Base-by-base conservation (phyloP, 2,888 invertebrate species). In the Papilio elwesi region DNA sequence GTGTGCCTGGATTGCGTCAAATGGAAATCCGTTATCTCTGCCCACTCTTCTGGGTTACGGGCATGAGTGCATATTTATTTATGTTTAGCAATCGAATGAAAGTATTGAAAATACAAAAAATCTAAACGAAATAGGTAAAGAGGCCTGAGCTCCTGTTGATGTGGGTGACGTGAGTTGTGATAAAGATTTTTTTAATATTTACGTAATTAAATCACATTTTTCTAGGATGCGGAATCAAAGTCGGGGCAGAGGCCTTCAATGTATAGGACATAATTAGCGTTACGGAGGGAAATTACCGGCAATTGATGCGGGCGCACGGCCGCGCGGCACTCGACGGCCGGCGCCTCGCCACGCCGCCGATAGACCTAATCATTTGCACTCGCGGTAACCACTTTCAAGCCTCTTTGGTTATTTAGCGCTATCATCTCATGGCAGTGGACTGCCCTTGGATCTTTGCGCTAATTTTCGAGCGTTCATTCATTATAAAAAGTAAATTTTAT, bases 301-400 rank as follows among this genome's bases (percentile, higher is more conserved):
- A 71, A 71, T 51, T 67, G 71, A 71, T 71, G 66, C 67, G 47
- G 8, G 15, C 66, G n/a, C 71, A 62, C 66, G 71, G 48, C 11
- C 16, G 43, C 26, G 16, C 49, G 26, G 65, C 55, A 16, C 71
- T 47, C 68, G 47, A 48, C 57, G 57, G 53, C n/a, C 8, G 48
- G 53, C 64, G 65, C 53, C 59, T 65, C 71, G 16, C 64, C 15
- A 51, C 59, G 36, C 16, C 62, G 10, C 62, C 63, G 52, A 68
- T 68, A 47, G 49, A 73, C 64, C 72, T 63, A 73, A 68, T 73
- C 68, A 68, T 68, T 68, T 68, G 72, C 72, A 9, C 72, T 73
- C 36, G 68, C 48, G 51, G 57, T 66, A 71, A 71, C 55, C 70
- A 57, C 70, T 49, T 49, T 12, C 16, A 49, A 57, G 16, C 49